Conservation (phyloP, 1,140 invertebrate genomes). For the Leptinotarsa defecta region DNA sequence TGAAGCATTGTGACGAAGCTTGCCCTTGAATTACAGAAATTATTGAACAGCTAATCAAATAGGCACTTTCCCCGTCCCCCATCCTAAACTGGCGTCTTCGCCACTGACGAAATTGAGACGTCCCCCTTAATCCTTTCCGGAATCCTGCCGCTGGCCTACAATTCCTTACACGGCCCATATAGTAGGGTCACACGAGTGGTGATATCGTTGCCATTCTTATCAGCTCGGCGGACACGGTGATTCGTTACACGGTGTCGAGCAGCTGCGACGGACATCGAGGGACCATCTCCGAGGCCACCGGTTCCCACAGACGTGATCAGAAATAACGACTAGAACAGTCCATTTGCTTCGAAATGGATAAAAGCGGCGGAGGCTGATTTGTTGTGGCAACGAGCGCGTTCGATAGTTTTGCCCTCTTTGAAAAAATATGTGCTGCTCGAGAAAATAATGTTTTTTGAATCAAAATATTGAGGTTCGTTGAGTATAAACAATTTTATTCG, state of each 20-base stretch:
- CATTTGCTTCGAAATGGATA: slow-evolving; percentile 6
- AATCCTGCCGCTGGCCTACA: slow-evolving; percentile 3
- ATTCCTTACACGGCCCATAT: neutral
- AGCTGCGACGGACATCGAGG: slow-evolving; percentile 1
- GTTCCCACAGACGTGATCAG: slow-evolving; percentile 8
- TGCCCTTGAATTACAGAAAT: too few relatives aligned
- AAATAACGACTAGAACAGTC: slow-evolving; percentile 21
- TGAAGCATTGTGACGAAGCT: too few relatives aligned
- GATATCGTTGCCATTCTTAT: slow-evolving; percentile 22
- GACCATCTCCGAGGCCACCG: neutral
- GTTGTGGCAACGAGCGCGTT: neutral
- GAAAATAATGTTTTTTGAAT: too few relatives aligned
- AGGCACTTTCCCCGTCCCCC: too few relatives aligned
- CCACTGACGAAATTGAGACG: too few relatives aligned
- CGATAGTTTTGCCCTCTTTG: neutral
- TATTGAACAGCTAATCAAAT: too few relatives aligned
- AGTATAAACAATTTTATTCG: too few relatives aligned
- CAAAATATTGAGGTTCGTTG: too few relatives aligned
- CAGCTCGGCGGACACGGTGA: slow-evolving; percentile 13
- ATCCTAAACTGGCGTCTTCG: too few relatives aligned
- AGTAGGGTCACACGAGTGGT: slow-evolving; percentile 16
- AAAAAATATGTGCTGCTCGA: neutral
- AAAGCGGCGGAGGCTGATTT: slow-evolving; percentile 6
- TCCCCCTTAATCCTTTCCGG: too few relatives aligned
- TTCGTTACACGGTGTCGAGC: slow-evolving; percentile 17